Conservation (phyloP, 2,797 vertebrate species). For the Onychomys leucogaster region DNA sequence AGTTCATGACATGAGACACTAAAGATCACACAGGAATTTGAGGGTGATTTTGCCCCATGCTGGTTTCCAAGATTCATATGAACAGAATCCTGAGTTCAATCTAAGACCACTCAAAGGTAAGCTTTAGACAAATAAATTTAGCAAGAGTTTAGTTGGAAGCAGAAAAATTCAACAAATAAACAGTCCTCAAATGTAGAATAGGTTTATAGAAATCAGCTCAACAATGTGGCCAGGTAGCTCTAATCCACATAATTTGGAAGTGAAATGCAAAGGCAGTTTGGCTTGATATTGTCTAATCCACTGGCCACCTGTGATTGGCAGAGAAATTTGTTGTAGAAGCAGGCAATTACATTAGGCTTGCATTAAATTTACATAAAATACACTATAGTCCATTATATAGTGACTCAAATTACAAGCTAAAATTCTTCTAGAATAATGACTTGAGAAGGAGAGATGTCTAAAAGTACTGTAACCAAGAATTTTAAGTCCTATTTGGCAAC, state of each 20-base stretch:
- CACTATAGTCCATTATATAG: background rate
- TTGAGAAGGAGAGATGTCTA: background rate
- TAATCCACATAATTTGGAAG: background rate
- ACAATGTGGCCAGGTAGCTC: too few species aligned
- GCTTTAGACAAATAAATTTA: background rate
- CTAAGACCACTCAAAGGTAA: background rate
- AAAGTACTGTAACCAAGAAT: background rate
- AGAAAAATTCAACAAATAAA: background rate
- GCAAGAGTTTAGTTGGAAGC: too few species aligned
- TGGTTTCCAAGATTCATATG: background rate
- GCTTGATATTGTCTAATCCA: background rate
- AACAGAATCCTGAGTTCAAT: background rate
- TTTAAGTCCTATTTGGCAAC: background rate
- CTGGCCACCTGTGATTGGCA: background rate
- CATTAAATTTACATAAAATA: background rate
- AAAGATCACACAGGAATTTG: background rate
- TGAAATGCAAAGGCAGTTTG: background rate
- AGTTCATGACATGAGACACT: background rate
- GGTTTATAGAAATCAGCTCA: background rate
- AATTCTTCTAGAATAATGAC: background rate
- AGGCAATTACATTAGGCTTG: background rate
- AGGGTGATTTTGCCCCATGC: background rate
- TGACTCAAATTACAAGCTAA: background rate
- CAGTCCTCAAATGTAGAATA: background rate
- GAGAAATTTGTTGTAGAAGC: background rate